Conservation (phyloP, 1,140 invertebrate genomes). For the Diorhabda sublineata region DNA sequence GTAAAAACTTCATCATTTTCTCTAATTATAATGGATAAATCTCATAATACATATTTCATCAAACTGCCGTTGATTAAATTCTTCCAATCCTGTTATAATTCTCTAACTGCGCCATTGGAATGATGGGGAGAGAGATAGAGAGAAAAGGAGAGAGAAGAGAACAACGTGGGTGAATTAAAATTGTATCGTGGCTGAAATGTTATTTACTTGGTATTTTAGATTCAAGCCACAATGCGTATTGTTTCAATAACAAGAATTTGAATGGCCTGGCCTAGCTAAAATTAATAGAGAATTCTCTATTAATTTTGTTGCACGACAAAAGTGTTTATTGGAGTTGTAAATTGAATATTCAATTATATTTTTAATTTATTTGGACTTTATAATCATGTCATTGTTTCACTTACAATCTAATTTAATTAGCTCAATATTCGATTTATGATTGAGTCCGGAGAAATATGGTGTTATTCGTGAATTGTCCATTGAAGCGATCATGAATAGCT, state of each 20-base stretch:
- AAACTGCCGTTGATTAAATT: no score
- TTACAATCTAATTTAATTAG: slow-evolving; percentile 5
- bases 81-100: no score
- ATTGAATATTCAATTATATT: slow-evolving; percentile 20
- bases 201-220: slow-evolving; percentile 36
- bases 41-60: no score
- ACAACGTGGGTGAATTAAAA: slow-evolving; percentile 15
- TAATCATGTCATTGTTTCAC: slow-evolving; percentile 8
- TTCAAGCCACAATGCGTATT: slow-evolving; percentile 27
- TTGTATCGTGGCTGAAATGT: slow-evolving; percentile 24
- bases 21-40: no score
- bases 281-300: slow-evolving; percentile 33
- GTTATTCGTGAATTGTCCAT: not conserved
- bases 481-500: not conserved
- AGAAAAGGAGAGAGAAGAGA: not conserved
- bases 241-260: slow-evolving; percentile 30
- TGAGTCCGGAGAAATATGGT: not conserved
- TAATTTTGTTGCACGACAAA: slow-evolving; percentile 17
- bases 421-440: slow-evolving; percentile 7
- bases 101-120: not conserved
- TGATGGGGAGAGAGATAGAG: not conserved
- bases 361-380: slow-evolving; percentile 10
- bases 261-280: slow-evolving; percentile 28
- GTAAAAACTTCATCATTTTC: no score
- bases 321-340: slow-evolving; percentile 9